phyloP scores from a whole-genome alignment of 1,140 invertebrate species.

The Achroia grisella region DNA sequence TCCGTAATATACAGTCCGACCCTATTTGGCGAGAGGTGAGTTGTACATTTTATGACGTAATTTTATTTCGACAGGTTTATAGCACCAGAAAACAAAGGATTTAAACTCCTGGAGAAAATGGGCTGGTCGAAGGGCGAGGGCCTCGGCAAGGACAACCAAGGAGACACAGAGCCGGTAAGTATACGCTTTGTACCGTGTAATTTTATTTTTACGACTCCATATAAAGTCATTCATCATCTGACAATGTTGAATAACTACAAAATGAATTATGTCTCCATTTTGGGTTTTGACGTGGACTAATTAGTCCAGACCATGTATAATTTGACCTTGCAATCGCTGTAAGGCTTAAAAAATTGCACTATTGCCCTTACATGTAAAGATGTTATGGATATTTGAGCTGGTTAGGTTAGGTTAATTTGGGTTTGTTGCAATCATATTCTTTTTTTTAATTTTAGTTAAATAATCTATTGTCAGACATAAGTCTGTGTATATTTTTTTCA shows the following conservation, averaged over 20 bases:
- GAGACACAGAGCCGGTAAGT: slow-evolving; percentile 87
- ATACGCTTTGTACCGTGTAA: too few relatives aligned
- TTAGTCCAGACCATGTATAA: slow-evolving; percentile 36
- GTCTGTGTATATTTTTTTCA: too few relatives aligned
- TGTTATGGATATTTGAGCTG: too few relatives aligned
- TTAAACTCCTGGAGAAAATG: slow-evolving; percentile 91
- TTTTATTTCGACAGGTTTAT: slow-evolving; percentile 77
- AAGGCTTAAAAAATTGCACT: too few relatives aligned
- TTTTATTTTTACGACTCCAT: background rate
- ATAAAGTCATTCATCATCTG: slow-evolving; percentile 22
- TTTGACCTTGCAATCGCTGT: slow-evolving; percentile 17
- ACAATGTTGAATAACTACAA: slow-evolving; percentile 24
- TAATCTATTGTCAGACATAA: too few relatives aligned
- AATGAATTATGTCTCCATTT: slow-evolving; percentile 46
- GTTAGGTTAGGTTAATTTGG: too few relatives aligned
- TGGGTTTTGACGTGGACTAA: slow-evolving; percentile 42
- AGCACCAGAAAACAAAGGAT: slow-evolving; percentile 87
- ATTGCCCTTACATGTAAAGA: too few relatives aligned
- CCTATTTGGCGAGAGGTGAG: background rate
- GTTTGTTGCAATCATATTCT: too few relatives aligned
- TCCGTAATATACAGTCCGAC: background rate
- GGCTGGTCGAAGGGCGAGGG: slow-evolving; percentile 93
- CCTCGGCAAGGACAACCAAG: slow-evolving; percentile 84
- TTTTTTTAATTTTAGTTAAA: too few relatives aligned
- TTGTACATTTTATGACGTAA: slow-evolving; percentile 6